Percentiles rank a stretch among this genome's conserved stretches.
Evolutionary conservation across 2,888 invertebrate genomes (phyloP).

Genomic region (Drosophila lacicola): DNA sequence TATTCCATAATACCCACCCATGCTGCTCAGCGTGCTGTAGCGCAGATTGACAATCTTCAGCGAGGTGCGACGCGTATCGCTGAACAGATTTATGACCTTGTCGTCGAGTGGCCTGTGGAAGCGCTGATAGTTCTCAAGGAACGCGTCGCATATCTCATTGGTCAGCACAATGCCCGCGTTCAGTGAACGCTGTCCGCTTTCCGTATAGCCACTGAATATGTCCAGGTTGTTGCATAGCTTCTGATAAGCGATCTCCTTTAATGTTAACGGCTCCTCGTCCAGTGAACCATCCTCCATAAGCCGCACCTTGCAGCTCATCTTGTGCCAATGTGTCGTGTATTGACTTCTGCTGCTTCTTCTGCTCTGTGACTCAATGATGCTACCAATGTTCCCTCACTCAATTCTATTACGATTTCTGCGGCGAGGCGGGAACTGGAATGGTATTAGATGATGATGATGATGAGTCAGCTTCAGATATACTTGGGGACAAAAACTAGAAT

Average conservation of each 20-base stretch:
- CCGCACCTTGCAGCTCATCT: constrained; percentile 85
- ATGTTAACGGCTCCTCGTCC: constrained; percentile 84
- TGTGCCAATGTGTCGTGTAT: constrained; percentile 15
- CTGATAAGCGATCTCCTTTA: constrained; percentile 84
- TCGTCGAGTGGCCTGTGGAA: constrained; percentile 87
- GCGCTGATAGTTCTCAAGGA: constrained; percentile 84
- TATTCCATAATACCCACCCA: constrained; percentile 85
- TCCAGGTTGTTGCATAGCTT: constrained; percentile 83
- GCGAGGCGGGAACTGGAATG: constrained; percentile 3
- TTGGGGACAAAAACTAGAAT: constrained; percentile 32
- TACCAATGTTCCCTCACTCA: background rate
- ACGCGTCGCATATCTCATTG: constrained; percentile 89
- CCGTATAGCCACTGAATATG: constrained; percentile 78
- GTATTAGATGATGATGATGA: background rate
- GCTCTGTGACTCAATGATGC: constrained; percentile 2
- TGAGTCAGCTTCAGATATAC: constrained; percentile 6
- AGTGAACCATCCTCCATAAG: constrained; percentile 84
- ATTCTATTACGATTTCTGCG: background rate
- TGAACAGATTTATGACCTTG: constrained; percentile 90
- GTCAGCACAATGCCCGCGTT: constrained; percentile 88
- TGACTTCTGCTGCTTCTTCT: background rate
- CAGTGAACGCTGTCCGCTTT: constrained; percentile 83
- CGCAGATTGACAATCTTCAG: constrained; percentile 89
- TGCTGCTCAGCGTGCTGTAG: constrained; percentile 90
- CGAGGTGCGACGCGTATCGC: constrained; percentile 88